Percentiles rank a stretch among this genome's conserved stretches.
phyloP scores from a whole-genome alignment of 2,888 invertebrate genomes.

The Fragum sueziense region DNA sequence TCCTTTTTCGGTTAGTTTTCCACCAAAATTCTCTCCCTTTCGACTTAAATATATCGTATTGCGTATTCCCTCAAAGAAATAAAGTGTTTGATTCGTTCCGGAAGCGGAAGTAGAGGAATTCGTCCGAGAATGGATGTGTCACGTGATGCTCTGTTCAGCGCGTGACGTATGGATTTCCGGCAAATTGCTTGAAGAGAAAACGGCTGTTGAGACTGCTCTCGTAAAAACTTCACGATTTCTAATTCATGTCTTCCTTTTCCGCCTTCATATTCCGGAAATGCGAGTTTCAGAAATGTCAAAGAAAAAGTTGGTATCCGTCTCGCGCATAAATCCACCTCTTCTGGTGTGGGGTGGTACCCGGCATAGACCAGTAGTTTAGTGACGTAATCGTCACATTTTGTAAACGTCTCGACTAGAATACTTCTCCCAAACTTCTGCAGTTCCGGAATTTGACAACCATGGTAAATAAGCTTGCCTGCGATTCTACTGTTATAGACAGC shows the following conservation, averaged over 20 bases:
- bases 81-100: constrained; percentile 65
- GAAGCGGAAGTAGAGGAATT: constrained; percentile 69
- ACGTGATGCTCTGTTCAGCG: constrained; percentile 67
- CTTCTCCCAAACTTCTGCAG: constrained; percentile 66
- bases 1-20: too few relatives aligned
- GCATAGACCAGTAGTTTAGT: constrained; percentile 70
- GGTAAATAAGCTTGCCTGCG: constrained; percentile 71
- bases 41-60: constrained; percentile 41
- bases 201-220: constrained; percentile 63
- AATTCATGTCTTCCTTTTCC: constrained; percentile 63
- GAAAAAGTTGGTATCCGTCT: constrained; percentile 76
- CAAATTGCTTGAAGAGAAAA: constrained; percentile 69
- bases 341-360: constrained; percentile 71
- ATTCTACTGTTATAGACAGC: constrained; percentile 73
- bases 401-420: constrained; percentile 74
- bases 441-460: constrained; percentile 70
- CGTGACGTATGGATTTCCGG: constrained; percentile 67
- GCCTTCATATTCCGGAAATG: constrained; percentile 67
- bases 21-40: too few relatives aligned
- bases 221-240: constrained; percentile 70
- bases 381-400: constrained; percentile 73
- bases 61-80: constrained; percentile 70
- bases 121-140: constrained; percentile 71
- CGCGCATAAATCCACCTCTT: constrained; percentile 73
- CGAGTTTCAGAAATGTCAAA: constrained; percentile 72